phyloP scores from a whole-genome alignment of 2,797 vertebrate species.

The Muscicapa striata region DNA sequence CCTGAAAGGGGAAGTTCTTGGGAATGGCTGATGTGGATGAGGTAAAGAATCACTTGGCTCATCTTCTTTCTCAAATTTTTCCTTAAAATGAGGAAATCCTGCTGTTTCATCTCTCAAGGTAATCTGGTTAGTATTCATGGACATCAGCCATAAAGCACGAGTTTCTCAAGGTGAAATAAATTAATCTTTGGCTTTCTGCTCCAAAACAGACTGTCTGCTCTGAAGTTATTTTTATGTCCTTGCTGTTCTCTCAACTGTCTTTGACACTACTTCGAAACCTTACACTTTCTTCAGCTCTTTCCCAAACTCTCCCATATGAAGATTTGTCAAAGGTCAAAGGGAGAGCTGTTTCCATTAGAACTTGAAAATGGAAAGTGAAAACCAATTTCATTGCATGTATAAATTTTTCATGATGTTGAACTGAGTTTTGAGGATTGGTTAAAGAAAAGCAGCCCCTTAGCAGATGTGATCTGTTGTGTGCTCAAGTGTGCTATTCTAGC shows the following conservation, averaged over 20 bases:
- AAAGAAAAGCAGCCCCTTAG: neutral
- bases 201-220: neutral
- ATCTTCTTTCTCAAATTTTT: neutral
- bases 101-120: constrained; percentile 6
- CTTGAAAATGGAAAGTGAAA: neutral
- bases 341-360: neutral
- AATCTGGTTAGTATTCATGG: constrained; percentile 17
- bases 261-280: neutral
- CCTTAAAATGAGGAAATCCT: constrained; percentile 3
- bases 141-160: neutral
- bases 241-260: neutral
- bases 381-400: neutral
- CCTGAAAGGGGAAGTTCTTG: neutral
- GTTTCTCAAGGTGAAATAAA: constrained; percentile 27
- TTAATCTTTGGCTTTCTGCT: neutral
- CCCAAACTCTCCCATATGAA: neutral
- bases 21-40: neutral
- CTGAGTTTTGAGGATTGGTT: neutral
- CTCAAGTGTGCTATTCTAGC: neutral
- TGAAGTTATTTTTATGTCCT: neutral
- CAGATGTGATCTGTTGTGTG: neutral
- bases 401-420: neutral
- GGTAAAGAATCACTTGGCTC: neutral
- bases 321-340: neutral
- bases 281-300: neutral